Percentiles rank a stretch among this genome's conserved stretches.
These are phyloP conservation scores for Amphipyra tragopoginis DNA, from an alignment of 2,888 invertebrate genomes.

Conservation along the genomic window DNA sequence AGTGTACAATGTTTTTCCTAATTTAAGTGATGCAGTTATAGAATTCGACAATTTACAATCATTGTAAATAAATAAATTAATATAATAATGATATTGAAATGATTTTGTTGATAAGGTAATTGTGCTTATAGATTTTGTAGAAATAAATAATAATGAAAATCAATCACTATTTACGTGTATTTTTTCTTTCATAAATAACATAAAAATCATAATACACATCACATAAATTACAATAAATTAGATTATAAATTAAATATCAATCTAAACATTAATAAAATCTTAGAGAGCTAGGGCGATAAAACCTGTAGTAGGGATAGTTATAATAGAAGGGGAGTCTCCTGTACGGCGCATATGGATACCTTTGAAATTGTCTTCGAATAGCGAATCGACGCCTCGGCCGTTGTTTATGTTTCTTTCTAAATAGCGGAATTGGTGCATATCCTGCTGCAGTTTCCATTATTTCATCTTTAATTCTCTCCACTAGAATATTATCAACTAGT, in stretches of 20 bases:
- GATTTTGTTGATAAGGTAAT: slow-evolving; percentile 68
- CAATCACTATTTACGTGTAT: slow-evolving; percentile 38
- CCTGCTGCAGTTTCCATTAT: slow-evolving; percentile 83
- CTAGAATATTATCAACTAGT: slow-evolving; percentile 64
- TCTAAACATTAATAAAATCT: slow-evolving; percentile 71
- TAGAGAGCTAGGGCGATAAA: slow-evolving; percentile 81
- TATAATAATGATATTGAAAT: slow-evolving; percentile 57
- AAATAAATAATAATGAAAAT: slow-evolving; percentile 76
- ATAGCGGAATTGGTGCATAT: slow-evolving; percentile 76
- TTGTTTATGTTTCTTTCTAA: slow-evolving; percentile 61
- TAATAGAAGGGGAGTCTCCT: slow-evolving; percentile 69
- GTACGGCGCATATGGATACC: slow-evolving; percentile 67
- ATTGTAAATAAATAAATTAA: slow-evolving; percentile 68
- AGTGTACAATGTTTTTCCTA: slow-evolving; percentile 70
- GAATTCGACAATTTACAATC: slow-evolving; percentile 68
- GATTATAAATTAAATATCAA: slow-evolving; percentile 10
- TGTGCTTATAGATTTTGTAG: slow-evolving; percentile 74
- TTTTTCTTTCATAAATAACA: slow-evolving; percentile 30
- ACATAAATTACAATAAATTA: slow-evolving; percentile 53
- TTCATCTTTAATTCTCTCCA: slow-evolving; percentile 73
- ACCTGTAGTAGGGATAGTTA: slow-evolving; percentile 77
- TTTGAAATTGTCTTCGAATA: slow-evolving; percentile 71
- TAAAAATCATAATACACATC: slow-evolving; percentile 1
- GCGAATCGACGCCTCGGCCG: slow-evolving; percentile 66
- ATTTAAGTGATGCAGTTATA: slow-evolving; percentile 58